Conservation (phyloP, 1,140 invertebrate species). For the Achatina immaculata region DNA sequence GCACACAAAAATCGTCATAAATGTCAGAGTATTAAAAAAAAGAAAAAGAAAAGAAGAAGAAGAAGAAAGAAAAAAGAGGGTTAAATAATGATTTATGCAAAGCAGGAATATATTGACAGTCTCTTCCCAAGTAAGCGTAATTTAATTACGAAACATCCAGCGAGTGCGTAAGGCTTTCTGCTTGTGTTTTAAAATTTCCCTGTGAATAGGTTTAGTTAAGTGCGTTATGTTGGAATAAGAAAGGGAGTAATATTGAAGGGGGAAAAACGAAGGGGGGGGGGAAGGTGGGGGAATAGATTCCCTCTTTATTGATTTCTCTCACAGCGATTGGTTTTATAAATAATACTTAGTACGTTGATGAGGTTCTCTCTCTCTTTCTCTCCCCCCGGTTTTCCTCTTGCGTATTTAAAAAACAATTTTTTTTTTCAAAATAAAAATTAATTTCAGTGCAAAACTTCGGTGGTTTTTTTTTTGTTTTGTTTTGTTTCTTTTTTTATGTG, state of each 20-base stretch:
- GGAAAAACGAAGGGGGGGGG: too few species aligned
- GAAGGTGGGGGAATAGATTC: neutral
- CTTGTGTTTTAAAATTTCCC: neutral
- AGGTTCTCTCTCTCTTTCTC: too few species aligned
- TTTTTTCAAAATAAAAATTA: too few species aligned
- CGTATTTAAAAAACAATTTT: neutral
- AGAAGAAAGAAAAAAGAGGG: too few species aligned
- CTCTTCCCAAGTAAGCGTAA: slow-evolving; percentile 9
- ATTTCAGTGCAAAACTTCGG: too few species aligned
- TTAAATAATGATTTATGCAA: slow-evolving; percentile 27
- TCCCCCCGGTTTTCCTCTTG: neutral
- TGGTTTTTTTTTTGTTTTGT: too few species aligned
- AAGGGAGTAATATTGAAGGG: too few species aligned
- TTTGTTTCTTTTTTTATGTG: too few species aligned
- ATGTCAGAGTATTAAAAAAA: too few species aligned
- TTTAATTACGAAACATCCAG: slow-evolving; percentile 23
- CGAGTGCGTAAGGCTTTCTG: neutral
- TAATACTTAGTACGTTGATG: too few species aligned
- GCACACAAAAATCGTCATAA: too few species aligned
- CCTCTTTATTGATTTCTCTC: neutral
- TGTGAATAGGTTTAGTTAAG: neutral
- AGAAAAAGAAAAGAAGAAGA: too few species aligned
- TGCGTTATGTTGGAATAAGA: neutral
- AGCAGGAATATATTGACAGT: slow-evolving; percentile 23
- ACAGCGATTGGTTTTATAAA: neutral